Percentiles rank a stretch among this genome's conserved stretches.
Evolutionary conservation across 30 jellyfish, hydroid and myxozoan genomes (phyloP).

Genomic region (Nemopilema nomurai): DNA sequence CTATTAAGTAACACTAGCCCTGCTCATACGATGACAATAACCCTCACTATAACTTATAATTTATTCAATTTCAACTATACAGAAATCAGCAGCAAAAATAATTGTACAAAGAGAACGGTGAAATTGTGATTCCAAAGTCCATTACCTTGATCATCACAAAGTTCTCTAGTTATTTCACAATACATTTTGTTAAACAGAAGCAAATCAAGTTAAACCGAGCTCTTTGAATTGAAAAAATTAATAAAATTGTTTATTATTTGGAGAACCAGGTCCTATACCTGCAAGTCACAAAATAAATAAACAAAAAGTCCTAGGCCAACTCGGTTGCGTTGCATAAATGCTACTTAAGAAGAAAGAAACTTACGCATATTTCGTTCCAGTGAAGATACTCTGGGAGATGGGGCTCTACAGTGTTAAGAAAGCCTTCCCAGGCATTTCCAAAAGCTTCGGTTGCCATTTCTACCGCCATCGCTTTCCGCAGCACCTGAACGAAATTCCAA

Average conservation of each 20-base stretch:
- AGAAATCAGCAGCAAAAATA: too few species aligned
- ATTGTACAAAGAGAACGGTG: background rate
- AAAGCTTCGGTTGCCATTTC: constrained; percentile 61
- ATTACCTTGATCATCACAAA: too few species aligned
- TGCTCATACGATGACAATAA: too few species aligned
- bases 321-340: background rate
- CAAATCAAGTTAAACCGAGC: too few species aligned
- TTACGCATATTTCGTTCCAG: constrained; percentile 97
- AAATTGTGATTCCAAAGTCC: constrained; percentile 16
- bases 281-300: background rate
- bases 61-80: too few species aligned
- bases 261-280: too few species aligned
- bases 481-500: background rate
- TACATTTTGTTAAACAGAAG: background rate
- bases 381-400: constrained; percentile 95
- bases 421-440: constrained; percentile 85
- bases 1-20: too few species aligned
- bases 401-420: constrained; percentile 86
- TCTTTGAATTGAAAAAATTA: too few species aligned
- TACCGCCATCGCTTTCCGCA: background rate
- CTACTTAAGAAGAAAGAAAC: constrained; percentile 9
- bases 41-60: too few species aligned
- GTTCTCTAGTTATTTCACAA: too few species aligned
- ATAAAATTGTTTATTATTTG: too few species aligned
- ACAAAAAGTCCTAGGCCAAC: background rate